phyloP scores from a whole-genome alignment of 2,888 invertebrate genomes.

The Eugnorisma glareosa region DNA sequence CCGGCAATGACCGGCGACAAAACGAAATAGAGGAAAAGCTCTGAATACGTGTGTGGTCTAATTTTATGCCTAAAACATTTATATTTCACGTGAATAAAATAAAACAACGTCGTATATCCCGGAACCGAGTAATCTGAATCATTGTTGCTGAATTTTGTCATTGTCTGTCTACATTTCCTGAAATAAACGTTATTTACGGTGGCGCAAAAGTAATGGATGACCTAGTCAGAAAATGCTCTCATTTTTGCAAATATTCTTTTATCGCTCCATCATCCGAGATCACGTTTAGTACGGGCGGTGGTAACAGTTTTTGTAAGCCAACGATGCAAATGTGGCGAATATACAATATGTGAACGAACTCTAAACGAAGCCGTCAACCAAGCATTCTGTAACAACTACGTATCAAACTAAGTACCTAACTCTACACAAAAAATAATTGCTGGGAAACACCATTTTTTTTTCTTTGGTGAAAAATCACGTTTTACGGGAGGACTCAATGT shows the following conservation, averaged over 20 bases:
- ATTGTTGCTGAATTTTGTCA: conserved; percentile 35
- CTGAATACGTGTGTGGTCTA: conserved; percentile 70
- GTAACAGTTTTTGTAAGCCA: neutral
- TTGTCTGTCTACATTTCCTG: conserved; percentile 38
- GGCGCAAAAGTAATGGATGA: neutral
- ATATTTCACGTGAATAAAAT: conserved; percentile 60
- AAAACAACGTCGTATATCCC: conserved; percentile 38
- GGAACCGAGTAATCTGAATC: conserved; percentile 45
- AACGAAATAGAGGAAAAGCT: conserved; percentile 79
- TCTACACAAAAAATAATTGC: neutral
- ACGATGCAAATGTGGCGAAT: neutral
- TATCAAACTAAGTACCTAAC: too few species aligned
- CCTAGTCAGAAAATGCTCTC: neutral
- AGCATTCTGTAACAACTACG: neutral
- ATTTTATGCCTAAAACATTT: conserved; percentile 52
- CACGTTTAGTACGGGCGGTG: neutral
- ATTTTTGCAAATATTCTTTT: neutral
- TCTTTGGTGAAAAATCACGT: neutral
- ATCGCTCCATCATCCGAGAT: neutral
- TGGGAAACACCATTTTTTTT: neutral
- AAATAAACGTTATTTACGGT: conserved; percentile 4
- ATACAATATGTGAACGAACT: neutral
- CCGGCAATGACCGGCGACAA: conserved; percentile 76
- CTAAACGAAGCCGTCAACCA: neutral
- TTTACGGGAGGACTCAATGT: neutral